Evolutionary conservation across 2,797 vertebrate species (phyloP), one percentile per base, ranked within the genome.

Genomic region (Chaenodraco wilsoni): DNA sequence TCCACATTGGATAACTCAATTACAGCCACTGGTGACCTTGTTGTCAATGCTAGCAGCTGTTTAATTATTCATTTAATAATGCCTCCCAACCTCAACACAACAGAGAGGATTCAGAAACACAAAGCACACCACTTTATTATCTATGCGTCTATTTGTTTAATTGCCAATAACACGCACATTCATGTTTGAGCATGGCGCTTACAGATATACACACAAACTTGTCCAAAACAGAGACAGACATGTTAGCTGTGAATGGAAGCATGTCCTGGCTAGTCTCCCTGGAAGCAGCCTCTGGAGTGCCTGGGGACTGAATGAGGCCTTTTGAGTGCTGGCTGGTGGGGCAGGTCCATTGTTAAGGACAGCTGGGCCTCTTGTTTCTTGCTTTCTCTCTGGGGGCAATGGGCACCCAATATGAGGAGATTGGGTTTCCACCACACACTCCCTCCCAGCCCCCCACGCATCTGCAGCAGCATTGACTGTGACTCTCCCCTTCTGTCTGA

Each of bases 301-400:
- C 82, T 58, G 69, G 78, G 76, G 76, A 84, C 86, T 95, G 91
- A 94, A 94, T 92, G 90, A 91, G 79, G 63, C 73, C 89, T 85
- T 93, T 93, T 94, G 91, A 94, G 85, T 62, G 64, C 65, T 85
- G 80, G 88, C 81, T 87, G 86, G 76, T 85, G 86, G 83, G 85
- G 88, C 72, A 87, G 88, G 79, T 86, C 92, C 92, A 94, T 94
- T 94, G 94, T 95, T 91, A 74, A 85, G 89, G 94, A 94, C 94
- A 95, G 93, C 93, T 94, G 95, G 93, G 89, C 89, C 92, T 93
- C 94, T 92, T 93, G 90, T 94, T 91, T 89, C 83, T 90, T 81
- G 74, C 87, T 84, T 85, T 92, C 85, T 91, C 89, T 91, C 90
- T 85, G 78, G 91, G 89, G 90, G 90, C 83, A 83, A 86, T 88